A percentile compares a stretch with the other conserved stretches of the same genome.
Conservation (phyloP, 2,888 invertebrate species). For the Himalopsyche anomala region DNA sequence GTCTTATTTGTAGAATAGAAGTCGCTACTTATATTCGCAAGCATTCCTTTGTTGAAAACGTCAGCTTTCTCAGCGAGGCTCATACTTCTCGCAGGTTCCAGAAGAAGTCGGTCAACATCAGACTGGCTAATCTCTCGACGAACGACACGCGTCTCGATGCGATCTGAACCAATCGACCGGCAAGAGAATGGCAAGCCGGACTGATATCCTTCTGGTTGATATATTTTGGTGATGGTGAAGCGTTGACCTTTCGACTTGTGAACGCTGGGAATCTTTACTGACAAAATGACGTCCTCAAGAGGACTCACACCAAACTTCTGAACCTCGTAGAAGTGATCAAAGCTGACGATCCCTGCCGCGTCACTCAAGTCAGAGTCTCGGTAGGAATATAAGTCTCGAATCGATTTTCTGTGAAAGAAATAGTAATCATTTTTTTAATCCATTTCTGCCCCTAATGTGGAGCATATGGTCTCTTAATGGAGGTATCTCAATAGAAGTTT, state of each 20-base stretch:
- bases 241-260: background rate
- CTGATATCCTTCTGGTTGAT: constrained; percentile 64
- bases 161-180: constrained; percentile 56
- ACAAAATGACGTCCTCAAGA: constrained; percentile 69
- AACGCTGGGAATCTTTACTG: constrained; percentile 69
- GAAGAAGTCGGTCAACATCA: too few species aligned
- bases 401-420: constrained; percentile 68
- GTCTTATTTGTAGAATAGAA: background rate
- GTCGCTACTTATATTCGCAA: background rate
- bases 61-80: too few species aligned
- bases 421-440: too few species aligned
- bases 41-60: too few species aligned
- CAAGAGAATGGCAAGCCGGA: constrained; percentile 67
- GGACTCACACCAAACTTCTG: constrained; percentile 71
- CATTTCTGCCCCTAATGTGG: too few species aligned
- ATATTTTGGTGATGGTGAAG: constrained; percentile 51
- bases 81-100: too few species aligned
- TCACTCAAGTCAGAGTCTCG: constrained; percentile 66
- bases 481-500: too few species aligned
- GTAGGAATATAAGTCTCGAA: constrained; percentile 70
- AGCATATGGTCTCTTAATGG: too few species aligned
- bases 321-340: constrained; percentile 68
- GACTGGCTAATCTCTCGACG: too few species aligned
- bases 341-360: constrained; percentile 66
- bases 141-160: constrained; percentile 52